Evolutionary conservation across 2,888 invertebrate species (phyloP).

Genomic region (Ichneumoninae sp.): DNA sequence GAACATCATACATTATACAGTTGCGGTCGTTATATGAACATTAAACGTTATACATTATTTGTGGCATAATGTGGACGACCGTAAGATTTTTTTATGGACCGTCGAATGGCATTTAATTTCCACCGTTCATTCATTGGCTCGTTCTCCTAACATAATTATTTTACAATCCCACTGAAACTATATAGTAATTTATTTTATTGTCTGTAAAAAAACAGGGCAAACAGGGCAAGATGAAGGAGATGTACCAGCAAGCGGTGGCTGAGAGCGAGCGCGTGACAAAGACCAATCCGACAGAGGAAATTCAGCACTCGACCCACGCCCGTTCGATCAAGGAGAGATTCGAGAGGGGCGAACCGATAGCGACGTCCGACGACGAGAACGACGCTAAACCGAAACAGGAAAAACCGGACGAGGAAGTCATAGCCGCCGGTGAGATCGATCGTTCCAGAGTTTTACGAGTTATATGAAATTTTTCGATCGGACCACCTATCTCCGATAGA

Average conservation of each 20-base stretch:
- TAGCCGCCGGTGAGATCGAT: slow-evolving; percentile 89
- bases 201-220: slow-evolving; percentile 87
- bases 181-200: slow-evolving; percentile 21
- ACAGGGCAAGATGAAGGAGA: slow-evolving; percentile 95
- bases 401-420: slow-evolving; percentile 91
- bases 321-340: slow-evolving; percentile 91
- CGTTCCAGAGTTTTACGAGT: background rate
- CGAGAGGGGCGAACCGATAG: slow-evolving; percentile 89
- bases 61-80: background rate
- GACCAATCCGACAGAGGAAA: slow-evolving; percentile 82
- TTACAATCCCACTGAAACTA: background rate
- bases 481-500: background rate
- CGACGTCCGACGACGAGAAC: slow-evolving; percentile 87
- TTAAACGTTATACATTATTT: no score
- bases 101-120: background rate
- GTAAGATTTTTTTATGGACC: background rate
- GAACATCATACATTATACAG: no score
- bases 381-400: slow-evolving; percentile 85
- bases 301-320: slow-evolving; percentile 84
- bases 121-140: background rate
- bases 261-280: slow-evolving; percentile 89
- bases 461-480: slow-evolving; percentile 2
- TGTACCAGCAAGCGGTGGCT: slow-evolving; percentile 95
- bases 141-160: background rate
- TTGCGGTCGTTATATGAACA: no score